Evolutionary conservation across 2,888 invertebrate species (phyloP), one percentile per base, ranked within the genome.

Genomic region (Melolontha melolontha): DNA sequence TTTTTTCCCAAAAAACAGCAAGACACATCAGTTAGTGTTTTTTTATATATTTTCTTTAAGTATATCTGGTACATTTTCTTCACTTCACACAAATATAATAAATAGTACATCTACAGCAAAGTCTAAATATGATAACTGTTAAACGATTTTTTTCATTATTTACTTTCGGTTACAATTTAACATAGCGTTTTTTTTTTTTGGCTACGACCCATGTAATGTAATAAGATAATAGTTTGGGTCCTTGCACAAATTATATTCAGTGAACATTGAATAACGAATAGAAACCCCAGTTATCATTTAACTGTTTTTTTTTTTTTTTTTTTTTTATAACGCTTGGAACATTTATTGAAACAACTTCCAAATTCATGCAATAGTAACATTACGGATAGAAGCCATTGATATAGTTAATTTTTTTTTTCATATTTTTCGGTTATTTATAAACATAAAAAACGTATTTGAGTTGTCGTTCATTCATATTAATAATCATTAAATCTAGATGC

Each of bases 41-140:
- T 29, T 34, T 8, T 34, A 34, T 34, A 10, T 66, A 42, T 41
- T 42, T 57, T 22, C 8, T 27, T 34, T 59, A 16, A 54, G 41
- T 64, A 50, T 65, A 68, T 64, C 62, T 69, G 63, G 64, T 65
- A 59, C 41, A 62, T 59, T 44, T 47, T 27, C 27, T 52, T 65
- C 17, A 69, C 68, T 79, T 78, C 78, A 81, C 79, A 79, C 78
- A 79, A 79, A 79, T 79, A 80, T 79, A 76, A 76, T 77, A 74
- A 77, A 78, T 22, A 34, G 34, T 79, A 81, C 80, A 81, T 78
- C 78, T 80, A 80, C 78, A 80, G 79, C 79, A 79, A 71, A 59
- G 76, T 79, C 76, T 1, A 5, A 34, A 76, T 80, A 79, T 79
- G 80, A 79, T 78, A 79, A 79, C 78, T 76, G 47, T 77, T 78